Percentiles rank a stretch among this genome's conserved stretches.
phyloP scores from a whole-genome alignment of 2,113 vertebrate genomes.

The Burhinus oedicnemus region DNA sequence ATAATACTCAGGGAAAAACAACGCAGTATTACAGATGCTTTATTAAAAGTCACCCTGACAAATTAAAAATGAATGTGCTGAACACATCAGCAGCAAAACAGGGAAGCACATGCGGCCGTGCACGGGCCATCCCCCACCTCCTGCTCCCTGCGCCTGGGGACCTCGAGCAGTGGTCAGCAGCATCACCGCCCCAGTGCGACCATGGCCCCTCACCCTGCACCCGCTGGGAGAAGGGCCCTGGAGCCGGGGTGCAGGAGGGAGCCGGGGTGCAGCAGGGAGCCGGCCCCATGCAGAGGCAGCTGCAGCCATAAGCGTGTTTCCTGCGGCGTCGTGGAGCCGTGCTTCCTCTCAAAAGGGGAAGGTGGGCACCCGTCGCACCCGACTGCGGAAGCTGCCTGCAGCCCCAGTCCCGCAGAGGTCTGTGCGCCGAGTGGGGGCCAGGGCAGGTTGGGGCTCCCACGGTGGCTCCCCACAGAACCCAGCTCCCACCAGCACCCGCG shows the following conservation, averaged over 20 bases:
- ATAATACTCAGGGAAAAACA: conserved; percentile 34
- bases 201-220: rapidly evolving
- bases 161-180: rapidly evolving
- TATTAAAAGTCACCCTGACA: conserved; percentile 23
- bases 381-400: not conserved
- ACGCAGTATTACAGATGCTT: not conserved
- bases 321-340: not conserved
- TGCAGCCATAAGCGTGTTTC: not conserved
- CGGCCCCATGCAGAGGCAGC: not conserved
- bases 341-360: not conserved
- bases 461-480: not conserved
- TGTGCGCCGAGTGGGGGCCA: not conserved
- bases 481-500: not conserved
- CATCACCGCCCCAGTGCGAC: rapidly evolving
- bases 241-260: not conserved
- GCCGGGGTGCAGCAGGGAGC: not conserved
- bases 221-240: not conserved
- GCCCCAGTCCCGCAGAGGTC: rapidly evolving
- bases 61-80: not conserved
- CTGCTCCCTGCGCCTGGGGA: rapidly evolving
- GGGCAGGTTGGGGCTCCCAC: rapidly evolving
- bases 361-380: not conserved
- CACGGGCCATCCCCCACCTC: not conserved
- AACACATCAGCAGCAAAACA: not conserved
- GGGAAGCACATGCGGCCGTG: rapidly evolving